These are phyloP conservation scores for Eristalis pertinax DNA, from an alignment of 2,888 invertebrate species.

Conservation along the genomic window DNA sequence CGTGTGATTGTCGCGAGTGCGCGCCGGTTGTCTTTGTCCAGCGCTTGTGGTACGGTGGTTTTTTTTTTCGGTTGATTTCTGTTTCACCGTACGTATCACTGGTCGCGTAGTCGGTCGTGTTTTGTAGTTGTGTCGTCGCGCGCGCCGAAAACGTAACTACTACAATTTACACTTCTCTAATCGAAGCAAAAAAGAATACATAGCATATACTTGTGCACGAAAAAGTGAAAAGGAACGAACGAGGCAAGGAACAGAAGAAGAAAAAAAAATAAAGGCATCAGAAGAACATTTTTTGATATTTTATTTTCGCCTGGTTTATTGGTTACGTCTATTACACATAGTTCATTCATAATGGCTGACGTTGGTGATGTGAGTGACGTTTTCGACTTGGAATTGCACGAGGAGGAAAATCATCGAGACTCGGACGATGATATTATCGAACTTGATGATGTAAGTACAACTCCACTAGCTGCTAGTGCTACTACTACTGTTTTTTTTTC, in stretches of 20 bases:
- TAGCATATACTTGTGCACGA: neutral
- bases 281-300: constrained; percentile 30
- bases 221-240: neutral
- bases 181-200: constrained; percentile 2
- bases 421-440: constrained; percentile 93
- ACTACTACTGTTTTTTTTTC: neutral
- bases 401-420: constrained; percentile 87
- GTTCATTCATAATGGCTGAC: constrained; percentile 77
- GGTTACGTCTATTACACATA: constrained; percentile 24
- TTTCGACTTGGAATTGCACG: constrained; percentile 95
- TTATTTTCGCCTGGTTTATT: constrained; percentile 35
- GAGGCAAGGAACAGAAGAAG: neutral
- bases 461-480: constrained; percentile 12
- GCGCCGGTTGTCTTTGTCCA: constrained; percentile 40
- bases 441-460: constrained; percentile 89
- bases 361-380: constrained; percentile 85
- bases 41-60: constrained; percentile 10
- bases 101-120: constrained; percentile 15
- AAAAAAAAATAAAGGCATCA: neutral
- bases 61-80: constrained; percentile 15
- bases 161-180: neutral
- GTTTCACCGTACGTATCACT: constrained; percentile 39
- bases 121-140: constrained; percentile 41
- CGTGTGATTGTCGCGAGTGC: neutral
- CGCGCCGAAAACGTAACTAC: constrained; percentile 58